These are phyloP conservation scores for Bujurquina vittata DNA, from an alignment of 2,113 vertebrate species.

Conservation along the genomic window DNA sequence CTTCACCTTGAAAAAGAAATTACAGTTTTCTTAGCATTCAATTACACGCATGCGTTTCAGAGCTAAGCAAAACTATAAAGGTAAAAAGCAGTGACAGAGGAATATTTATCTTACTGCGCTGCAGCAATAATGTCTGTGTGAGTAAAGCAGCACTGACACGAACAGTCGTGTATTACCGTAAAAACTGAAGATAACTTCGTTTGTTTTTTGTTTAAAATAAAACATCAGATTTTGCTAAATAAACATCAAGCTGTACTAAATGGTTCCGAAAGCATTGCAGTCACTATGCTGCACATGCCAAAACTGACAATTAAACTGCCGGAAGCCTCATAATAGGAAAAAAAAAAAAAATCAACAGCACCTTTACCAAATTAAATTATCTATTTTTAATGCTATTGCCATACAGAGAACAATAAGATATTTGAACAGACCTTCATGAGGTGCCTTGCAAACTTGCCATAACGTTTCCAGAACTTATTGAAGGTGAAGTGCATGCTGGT, in stretches of 20 bases:
- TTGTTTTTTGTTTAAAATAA: not conserved
- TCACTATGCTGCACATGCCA: not conserved
- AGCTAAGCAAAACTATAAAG: not conserved
- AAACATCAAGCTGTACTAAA: not conserved
- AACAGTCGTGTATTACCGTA: not conserved
- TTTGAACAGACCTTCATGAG: constrained; percentile 88
- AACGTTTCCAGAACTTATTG: constrained; percentile 97
- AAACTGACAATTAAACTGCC: not conserved
- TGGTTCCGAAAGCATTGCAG: not conserved
- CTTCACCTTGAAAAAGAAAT: constrained; percentile 86
- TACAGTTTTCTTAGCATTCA: not conserved
- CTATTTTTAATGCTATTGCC: not conserved
- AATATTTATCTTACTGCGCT: not conserved
- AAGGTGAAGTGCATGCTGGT: constrained; percentile 93
- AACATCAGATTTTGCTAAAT: not conserved
- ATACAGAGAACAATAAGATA: not conserved
- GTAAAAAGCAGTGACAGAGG: not conserved
- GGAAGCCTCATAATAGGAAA: rapidly evolving
- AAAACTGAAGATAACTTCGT: not conserved
- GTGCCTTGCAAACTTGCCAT: constrained; percentile 92
- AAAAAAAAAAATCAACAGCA: not conserved
- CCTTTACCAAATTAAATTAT: not conserved
- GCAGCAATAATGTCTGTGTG: not conserved
- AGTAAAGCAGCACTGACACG: not conserved
- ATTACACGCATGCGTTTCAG: not conserved